Base-by-base conservation (phyloP, 2,888 invertebrate genomes). In the Polia nebulosa region DNA sequence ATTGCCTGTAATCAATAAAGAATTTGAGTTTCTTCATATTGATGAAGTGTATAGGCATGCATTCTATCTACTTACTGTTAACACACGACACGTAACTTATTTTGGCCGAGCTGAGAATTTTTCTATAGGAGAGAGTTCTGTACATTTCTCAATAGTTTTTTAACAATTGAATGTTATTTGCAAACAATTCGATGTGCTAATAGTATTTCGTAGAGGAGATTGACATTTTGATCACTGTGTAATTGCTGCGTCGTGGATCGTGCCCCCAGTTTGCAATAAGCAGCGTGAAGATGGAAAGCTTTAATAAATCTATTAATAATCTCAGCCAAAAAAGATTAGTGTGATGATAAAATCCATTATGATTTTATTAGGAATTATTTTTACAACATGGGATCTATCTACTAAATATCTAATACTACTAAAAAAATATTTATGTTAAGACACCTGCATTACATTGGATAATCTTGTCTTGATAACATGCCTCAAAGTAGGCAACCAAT, bases 1-100 rank as follows among this genome's bases (percentile, higher is more conserved):
- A 98, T 98, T 87, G 98, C 98, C 98, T 98, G 96, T 17, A 96
- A 91, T 74, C 77, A 82, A 87, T 62, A 77, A 51, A 4, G 17
- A 22, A 49, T 41, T 60, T 66, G 8, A 66, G 55, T 64, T 45
- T 56, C 36, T 44, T 58, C 4, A 60, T 55, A 53, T 34, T 65
- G 29, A 0, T 45, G 13, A 45, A 32, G 15, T 44, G 4, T 22
- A 32, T 44, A 22, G 3, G 45, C 83, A 82, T 82, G 81, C 81
- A 62, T 49, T 53, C 62, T 58, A 60, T 45, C 69, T 72, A 78
- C 61, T 56, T 36, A 71, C 45, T 17, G n/a, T 11, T 41, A 22
- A 47, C 53, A 71, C 58, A n/a, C 32, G 15, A 55, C 52, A 68
- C 63, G 64, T 69, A 76, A 71, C 68, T 68, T 70, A 67, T 70